Evolutionary conservation across 2,797 vertebrate genomes (phyloP), one percentile per base, ranked within the genome.

Genomic region (Poecile montanus): DNA sequence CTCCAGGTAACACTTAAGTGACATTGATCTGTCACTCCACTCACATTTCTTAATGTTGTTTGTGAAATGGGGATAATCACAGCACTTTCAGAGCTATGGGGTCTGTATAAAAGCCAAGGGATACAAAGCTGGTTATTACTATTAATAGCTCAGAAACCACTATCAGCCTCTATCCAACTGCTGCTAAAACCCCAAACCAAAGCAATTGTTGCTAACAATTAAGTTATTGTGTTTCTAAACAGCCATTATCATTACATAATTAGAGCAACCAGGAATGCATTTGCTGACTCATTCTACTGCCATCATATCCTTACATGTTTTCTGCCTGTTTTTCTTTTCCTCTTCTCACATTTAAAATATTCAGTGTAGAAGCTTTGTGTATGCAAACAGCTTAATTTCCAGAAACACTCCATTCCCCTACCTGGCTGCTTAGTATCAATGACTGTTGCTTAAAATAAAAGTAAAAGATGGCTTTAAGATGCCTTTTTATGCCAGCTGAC

Each of bases 381-480:
- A 77, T 4, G 6, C 26, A 83, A 88, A 34, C 6, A 6, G 3
- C 44, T 56, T 84, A 26, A 88, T 91, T 94, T 92, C 90, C 74
- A 94, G 91, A 67, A 95, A 93, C 36, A 84, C 45, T 62, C 66
- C 20, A 26, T 42, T 81, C 19, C 87, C 25, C 68, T 79, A 75
- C 16, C 54, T 74, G 56, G 13, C n/a, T 91, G 53, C 54, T 95
- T 87, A 93, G 48, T 85, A 88, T 47, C 75, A 94, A 93, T 74
- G 22, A 78, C 26, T 63, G 34, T 11, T 75, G 44, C 47, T 94
- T 96, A 88, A 95, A 94, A 86, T 80, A 76, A 58, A 70, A n/a
- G 38, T 75, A 88, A 92, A 86, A 78, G 9, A 84, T 73, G n/a
- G 30, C 48, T 94, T 96, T 95, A 88, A 95, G 85, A 61, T 92